Evolutionary conservation across 2,113 vertebrate species (phyloP), one percentile per base, ranked within the genome.

Genomic region (Illadopsis cleaveri): DNA sequence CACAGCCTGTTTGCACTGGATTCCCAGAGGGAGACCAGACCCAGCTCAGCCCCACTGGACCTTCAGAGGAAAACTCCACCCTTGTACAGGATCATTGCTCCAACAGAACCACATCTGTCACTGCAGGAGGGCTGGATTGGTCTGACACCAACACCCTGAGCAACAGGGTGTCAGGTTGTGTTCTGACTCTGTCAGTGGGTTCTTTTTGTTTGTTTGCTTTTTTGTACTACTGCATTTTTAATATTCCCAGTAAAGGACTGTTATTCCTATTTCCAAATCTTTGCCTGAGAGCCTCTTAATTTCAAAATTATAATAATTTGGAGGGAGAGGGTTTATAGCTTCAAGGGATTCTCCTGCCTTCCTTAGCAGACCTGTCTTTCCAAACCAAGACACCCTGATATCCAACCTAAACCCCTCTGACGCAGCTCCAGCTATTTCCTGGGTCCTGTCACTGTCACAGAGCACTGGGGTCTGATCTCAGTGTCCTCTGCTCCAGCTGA

Each of bases 321-420:
- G 23, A 24, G 57, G 22, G 23, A 24, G 10, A n/a, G 23, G 4
- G 3, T 58, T 24, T 35, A 37, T 20, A 58, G 24, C 6, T n/a
- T 22, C n/a, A 35, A 25, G n/a, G 23, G 57, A 58, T 6, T 14
- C 14, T 58, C n/a, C 6, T 6, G 56, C n/a, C 10, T 35, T 35
- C n/a, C 56, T 15, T 58, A 10, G 57, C 57, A 58, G 57, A 37
- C 57, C 10, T 25, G 15, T 60, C 15, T 37, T 37, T 37, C 57
- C 57, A 60, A 60, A 60, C 35, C 10, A 8, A 5, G 23, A 27
- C 35, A 37, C 57, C 37, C 37, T 31, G 18, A 62, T 14, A 0
- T 15, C 72, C 72, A 77, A 0, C 45, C 33, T 28, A 0, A 69
- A 0, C 54, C 22, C 14, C 3, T 15, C 54, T 78, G 47, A 0